Percentiles rank a stretch among this genome's conserved stretches.
phyloP scores from a whole-genome alignment of 2,113 vertebrate genomes.

The Oryzias melastigma region DNA sequence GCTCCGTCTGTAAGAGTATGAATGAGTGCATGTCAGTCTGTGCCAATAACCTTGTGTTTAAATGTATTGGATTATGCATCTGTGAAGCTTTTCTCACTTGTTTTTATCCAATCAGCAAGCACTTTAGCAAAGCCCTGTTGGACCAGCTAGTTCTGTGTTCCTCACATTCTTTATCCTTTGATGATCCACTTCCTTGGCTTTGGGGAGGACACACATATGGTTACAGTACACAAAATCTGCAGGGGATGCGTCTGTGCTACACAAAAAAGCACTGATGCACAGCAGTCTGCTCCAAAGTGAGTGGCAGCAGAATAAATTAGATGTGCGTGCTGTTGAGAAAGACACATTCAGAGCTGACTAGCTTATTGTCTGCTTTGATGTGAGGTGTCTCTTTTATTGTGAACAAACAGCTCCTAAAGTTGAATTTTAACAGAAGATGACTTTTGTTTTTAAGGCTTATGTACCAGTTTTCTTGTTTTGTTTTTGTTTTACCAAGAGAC shows the following conservation, averaged over 20 bases:
- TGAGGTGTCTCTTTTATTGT: constrained; percentile 32
- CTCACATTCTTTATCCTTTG: constrained; percentile 33
- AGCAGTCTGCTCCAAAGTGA: constrained; percentile 30
- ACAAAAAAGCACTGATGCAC: constrained; percentile 12
- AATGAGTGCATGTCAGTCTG: constrained; percentile 17
- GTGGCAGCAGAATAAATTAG: constrained; percentile 54
- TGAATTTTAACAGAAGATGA: constrained; percentile 8
- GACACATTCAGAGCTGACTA: constrained; percentile 35
- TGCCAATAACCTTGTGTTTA: constrained; percentile 10
- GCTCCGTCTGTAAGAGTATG: constrained; percentile 18
- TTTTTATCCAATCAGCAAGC: constrained; percentile 27
- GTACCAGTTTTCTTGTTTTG: constrained; percentile 10
- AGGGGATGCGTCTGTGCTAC: constrained; percentile 15
- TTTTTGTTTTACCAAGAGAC: constrained; percentile 11
- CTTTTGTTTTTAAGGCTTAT: constrained; percentile 29
- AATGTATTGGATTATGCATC: constrained; percentile 1
- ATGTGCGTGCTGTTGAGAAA: constrained; percentile 41
- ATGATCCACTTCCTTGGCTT: constrained; percentile 36
- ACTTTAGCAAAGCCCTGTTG: constrained; percentile 27
- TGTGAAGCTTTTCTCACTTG: background rate
- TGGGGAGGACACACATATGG: constrained; percentile 20
- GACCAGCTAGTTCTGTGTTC: constrained; percentile 45
- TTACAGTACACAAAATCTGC: constrained; percentile 28
- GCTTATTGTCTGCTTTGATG: constrained; percentile 53
- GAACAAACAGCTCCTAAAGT: constrained; percentile 34